Evolutionary conservation across 2,888 invertebrate species (phyloP), one percentile per base, ranked within the genome.

Genomic region (Rhingia campestris): DNA sequence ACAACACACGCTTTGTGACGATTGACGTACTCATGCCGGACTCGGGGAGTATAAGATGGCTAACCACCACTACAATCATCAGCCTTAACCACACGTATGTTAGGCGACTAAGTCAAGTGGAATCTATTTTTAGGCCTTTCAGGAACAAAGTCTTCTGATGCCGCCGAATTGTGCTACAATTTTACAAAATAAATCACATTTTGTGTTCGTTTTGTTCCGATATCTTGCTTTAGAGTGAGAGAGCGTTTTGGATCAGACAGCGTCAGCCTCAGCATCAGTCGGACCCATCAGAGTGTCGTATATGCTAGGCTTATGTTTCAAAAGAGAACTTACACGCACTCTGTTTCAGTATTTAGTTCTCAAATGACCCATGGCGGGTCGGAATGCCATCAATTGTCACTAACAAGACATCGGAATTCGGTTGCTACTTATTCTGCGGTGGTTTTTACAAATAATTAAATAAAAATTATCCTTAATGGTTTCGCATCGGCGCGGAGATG

Each of bases 311-410:
- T 81, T 86, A 74, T 86, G 81, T 82, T 86, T 86, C 61, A 86
- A 86, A 77, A 80, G 81, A 66, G 73, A 79, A 82, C 86, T 49
- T 53, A 30, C 56, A 51, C n/a, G 43, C 51, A 73, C 69, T 58
- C 41, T 61, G 72, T 37, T 22, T 86, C 66, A 82, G 84, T 87
- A 87, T 88, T 87, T 88, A 88, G 80, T 86, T 81, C 86, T 81
- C 76, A 87, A 89, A 89, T 91, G 91, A 91, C 90, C 90, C 89
- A 86, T 88, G 88, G 88, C 88, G 89, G 90, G 90, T 89, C 88
- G 88, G 87, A 87, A 87, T 88, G 89, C 89, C 89, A 90, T 89
- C 89, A 91, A 91, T 91, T 90, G 89, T 89, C 88, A 88, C 87
- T 89, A 89, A 90, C 89, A 89, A 89, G 89, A 89, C 89, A 87